Evolutionary conservation across 2,888 invertebrate genomes (phyloP), one percentile per base, ranked within the genome.

Genomic region (Caenorhabditis sinica): DNA sequence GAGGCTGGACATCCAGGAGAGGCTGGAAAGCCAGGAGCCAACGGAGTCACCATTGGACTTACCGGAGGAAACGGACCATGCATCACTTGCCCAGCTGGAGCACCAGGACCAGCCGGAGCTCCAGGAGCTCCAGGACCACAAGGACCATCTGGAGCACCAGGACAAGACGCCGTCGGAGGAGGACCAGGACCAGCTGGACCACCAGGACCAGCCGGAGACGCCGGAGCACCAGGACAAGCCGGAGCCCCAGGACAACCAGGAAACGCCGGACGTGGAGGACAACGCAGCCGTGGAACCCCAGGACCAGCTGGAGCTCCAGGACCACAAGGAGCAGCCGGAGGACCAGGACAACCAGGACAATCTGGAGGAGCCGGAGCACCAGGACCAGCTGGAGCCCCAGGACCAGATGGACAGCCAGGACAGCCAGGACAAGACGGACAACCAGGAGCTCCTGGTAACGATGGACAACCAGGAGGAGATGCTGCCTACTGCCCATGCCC

Each of bases 21-120:
- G 65, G 53, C 81, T n/a, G 91, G 91, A 83, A 87, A 84, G 49
- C 80, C 90, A 36, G 86, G 88, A 60, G 89, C 86, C 71, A 56
- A 71, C 33, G 84, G 84, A 75, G 79, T 79, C 9, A 66, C 82
- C 45, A 68, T 83, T 56, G 91, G 91, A 85, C 87, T 71, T 28
- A 58, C 89, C 20, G 82, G 85, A 25, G 82, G 69, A 60, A 58
- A 75, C 25, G 71, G 76, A 66, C 71, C 84, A 58, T 82, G 86
- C 56, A 81, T 82, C 60, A 63, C 63, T 30, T 82, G 86, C 68
- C 83, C 82, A 72, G 76, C 80, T 20, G 86, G 86, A 63, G 66
- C 68, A 25, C 82, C 79, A 68, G 85, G 85, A 85, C 85, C 77
- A 74, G 63, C 79, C 23, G 84, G 84, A 80, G 20, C 74, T 33